Percentiles rank a stretch among this genome's conserved stretches.
phyloP scores from a whole-genome alignment of 2,888 invertebrate species.

The Yponomeuta malinellus region DNA sequence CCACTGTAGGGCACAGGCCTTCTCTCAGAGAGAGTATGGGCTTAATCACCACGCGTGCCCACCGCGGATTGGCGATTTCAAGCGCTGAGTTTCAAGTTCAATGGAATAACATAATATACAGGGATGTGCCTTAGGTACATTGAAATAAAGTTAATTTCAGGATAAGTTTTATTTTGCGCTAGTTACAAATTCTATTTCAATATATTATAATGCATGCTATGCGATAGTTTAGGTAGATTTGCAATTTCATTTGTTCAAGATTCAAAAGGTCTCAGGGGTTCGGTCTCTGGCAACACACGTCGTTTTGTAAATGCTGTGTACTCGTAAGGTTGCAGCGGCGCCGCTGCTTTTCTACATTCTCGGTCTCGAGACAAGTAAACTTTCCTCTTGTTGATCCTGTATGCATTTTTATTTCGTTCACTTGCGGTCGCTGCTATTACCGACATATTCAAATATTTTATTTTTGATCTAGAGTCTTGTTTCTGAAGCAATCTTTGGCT shows the following conservation, averaged over 20 bases:
- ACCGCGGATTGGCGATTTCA: too few species aligned
- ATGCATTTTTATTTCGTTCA: background rate
- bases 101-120: too few species aligned
- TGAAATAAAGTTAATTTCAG: too few species aligned
- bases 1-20: too few species aligned
- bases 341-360: background rate
- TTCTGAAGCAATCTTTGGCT: background rate
- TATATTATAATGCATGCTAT: too few species aligned
- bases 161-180: too few species aligned
- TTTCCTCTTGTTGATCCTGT: background rate
- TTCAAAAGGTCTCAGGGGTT: background rate
- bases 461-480: background rate
- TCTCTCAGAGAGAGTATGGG: too few species aligned
- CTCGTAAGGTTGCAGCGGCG: background rate
- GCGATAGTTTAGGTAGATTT: too few species aligned
- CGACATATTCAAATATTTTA: background rate
- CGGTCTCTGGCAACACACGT: background rate
- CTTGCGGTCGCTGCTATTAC: background rate
- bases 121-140: too few species aligned
- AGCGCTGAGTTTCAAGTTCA: too few species aligned
- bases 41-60: too few species aligned
- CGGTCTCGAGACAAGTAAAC: background rate
- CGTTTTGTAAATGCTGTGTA: background rate
- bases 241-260: background rate
- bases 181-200: too few species aligned